A percentile compares a stretch with the other conserved stretches of the same genome.
phyloP scores from a whole-genome alignment of 2,113 vertebrate species.

The Oryzias curvinotus region DNA sequence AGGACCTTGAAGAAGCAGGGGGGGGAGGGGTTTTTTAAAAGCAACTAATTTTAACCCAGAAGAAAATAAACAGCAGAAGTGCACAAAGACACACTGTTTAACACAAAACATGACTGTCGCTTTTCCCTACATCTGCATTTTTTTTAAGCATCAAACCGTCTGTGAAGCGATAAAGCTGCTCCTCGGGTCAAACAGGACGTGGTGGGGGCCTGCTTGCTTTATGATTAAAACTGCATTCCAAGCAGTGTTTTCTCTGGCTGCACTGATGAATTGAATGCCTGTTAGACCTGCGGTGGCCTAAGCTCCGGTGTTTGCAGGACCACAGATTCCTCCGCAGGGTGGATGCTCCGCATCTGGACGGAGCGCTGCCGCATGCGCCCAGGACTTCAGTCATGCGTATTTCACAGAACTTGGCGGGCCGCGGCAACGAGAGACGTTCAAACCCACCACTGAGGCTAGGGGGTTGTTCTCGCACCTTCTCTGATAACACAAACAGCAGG shows the following conservation, averaged over 20 bases:
- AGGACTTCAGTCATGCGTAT: conserved; percentile 27
- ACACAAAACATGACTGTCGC: conserved; percentile 3
- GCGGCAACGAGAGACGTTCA: background rate
- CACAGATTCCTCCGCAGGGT: conserved; percentile 61
- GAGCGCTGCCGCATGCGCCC: conserved; percentile 9
- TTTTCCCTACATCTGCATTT: conserved; percentile 4
- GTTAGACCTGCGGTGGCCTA: conserved; percentile 61
- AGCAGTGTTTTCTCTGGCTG: conserved; percentile 62
- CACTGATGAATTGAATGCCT: conserved; percentile 72
- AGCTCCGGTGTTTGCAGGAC: conserved; percentile 47
- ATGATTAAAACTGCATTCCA: conserved; percentile 74
- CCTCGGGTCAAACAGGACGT: conserved; percentile 53
- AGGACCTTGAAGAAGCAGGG: conserved; percentile 35
- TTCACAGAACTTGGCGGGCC: conserved; percentile 22
- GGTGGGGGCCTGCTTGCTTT: conserved; percentile 51
- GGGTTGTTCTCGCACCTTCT: background rate
- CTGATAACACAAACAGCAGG: background rate
- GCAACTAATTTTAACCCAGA: conserved; percentile 59
- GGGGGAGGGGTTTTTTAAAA: conserved; percentile 21
- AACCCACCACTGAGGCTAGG: background rate
- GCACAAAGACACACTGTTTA: conserved; percentile 40
- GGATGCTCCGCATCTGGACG: conserved; percentile 28
- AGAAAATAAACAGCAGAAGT: conserved; percentile 48
- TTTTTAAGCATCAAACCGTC: conserved; percentile 12
- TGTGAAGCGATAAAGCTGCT: conserved; percentile 25